Evolutionary conservation across 2,888 invertebrate genomes (phyloP), one percentile per base, ranked within the genome.

Genomic region (Tipula lateralis): DNA sequence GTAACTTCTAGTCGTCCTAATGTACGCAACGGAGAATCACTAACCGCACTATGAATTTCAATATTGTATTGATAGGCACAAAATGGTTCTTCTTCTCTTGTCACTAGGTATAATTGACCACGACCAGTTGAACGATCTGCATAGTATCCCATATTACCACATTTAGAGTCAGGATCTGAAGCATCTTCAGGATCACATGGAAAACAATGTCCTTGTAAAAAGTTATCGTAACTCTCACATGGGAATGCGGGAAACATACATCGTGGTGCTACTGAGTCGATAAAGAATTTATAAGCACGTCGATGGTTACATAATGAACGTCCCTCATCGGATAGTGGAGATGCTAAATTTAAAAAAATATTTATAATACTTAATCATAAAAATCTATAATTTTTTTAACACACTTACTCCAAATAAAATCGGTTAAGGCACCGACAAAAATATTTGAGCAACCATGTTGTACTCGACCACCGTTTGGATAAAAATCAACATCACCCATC

Each of bases 141-240:
- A 89, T 97, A 97, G 91, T 97, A 98, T 0, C 98, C 98, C 97
- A 98, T 97, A 88, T 96, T 96, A 39, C 96, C 96, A 89, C 97
- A 98, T 0, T 93, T 91, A 0, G 92, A 91, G 29, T 92, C 91
- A 2, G 91, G 90, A 34, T 88, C 88, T 1, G 88, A 88, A 50
- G 88, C 86, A 66, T 88, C 89, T 80, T 88, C 89, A 85, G 90
- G 89, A 19, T 89, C 88, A 88, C 96, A 96, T 0, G 94, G 94
- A 88, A 95, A 95, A 88, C 96, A 96, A 85, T 93, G 92, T 13
- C 96, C 96, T 82, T 92, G 93, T 84, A 97, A 90, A 87, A 97
- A 96, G 85, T 95, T 94, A 86, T 97, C 97, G 89, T 96, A 97
- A 86, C 94, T 92, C 30, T 94, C 93, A 88, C 98, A 98, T 0